Evolutionary conservation across 2,113 vertebrate genomes (phyloP).

Genomic region (Otus sunia): DNA sequence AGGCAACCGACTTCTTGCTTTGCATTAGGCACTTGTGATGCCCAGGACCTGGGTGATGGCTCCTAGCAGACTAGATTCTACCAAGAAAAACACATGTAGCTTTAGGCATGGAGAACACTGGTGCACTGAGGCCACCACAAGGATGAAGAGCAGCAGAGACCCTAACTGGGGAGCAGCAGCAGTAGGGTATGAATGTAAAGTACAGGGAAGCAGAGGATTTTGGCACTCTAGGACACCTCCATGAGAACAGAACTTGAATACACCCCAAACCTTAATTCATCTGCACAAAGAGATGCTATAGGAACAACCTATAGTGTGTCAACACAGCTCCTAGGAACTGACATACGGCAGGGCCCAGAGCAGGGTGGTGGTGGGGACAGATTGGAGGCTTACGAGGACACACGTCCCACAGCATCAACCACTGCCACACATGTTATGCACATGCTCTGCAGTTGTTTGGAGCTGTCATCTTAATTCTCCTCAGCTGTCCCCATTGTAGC

Average conservation of each 20-base stretch:
- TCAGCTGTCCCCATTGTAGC: neutral
- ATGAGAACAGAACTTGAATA: neutral
- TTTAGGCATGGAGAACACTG: neutral
- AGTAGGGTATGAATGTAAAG: neutral
- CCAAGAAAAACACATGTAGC: neutral
- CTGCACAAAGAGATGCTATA: neutral
- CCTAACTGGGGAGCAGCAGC: neutral
- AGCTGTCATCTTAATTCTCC: neutral
- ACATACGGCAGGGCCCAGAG: neutral
- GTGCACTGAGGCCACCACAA: neutral
- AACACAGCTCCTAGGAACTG: neutral
- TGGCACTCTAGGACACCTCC: neutral
- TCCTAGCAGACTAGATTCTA: neutral
- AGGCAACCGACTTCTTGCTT: neutral
- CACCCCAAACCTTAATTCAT: neutral
- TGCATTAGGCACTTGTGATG: neutral
- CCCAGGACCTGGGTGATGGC: neutral
- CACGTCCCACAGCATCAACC: neutral
- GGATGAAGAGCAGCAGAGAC: neutral
- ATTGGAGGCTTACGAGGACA: neutral
- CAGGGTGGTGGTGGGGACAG: neutral
- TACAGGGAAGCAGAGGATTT: neutral
- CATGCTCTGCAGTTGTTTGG: neutral
- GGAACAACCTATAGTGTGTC: neutral
- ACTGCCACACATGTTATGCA: constrained; percentile 7